A percentile compares a stretch with the other conserved stretches of the same genome.
Evolutionary conservation across 2,113 vertebrate genomes (phyloP).

Genomic region (Sus scrofa): DNA sequence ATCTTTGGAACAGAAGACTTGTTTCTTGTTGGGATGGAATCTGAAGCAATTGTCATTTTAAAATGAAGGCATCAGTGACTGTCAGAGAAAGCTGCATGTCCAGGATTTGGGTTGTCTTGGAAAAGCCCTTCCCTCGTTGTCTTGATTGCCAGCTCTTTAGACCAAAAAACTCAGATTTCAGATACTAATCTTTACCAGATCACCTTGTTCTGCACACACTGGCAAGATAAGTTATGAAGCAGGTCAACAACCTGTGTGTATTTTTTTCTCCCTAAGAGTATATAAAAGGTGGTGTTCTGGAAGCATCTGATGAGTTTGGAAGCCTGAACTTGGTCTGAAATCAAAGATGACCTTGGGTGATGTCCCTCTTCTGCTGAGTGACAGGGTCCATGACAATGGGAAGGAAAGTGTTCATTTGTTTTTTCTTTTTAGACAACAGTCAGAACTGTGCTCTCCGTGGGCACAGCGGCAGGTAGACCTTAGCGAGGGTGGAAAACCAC

Average conservation of each 20-base stretch:
- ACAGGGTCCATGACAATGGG: neutral
- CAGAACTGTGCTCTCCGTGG: constrained; percentile 32
- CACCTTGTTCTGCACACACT: neutral
- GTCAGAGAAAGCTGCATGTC: neutral
- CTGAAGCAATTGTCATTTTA: constrained; percentile 12
- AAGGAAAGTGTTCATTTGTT: constrained; percentile 21
- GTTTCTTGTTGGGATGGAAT: neutral
- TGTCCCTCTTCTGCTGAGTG: constrained; percentile 6
- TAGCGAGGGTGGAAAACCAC: constrained; percentile 50
- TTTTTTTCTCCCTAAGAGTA: neutral
- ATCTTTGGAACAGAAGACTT: constrained; percentile 11
- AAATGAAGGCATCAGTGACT: neutral
- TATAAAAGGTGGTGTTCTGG: constrained; percentile 39
- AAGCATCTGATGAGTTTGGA: neutral
- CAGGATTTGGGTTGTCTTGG: neutral
- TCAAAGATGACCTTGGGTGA: constrained; percentile 8
- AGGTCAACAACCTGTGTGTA: constrained; percentile 37
- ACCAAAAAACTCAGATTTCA: neutral
- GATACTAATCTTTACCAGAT: neutral
- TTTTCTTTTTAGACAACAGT: constrained; percentile 64
- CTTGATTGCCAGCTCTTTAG: constrained; percentile 2
- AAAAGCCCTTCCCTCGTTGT: neutral
- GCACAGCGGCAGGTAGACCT: constrained; percentile 14
- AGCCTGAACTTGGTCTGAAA: constrained; percentile 61
- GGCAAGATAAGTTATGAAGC: neutral